These are phyloP conservation scores for Daktulosphaira vitifoliae DNA, from an alignment of 1,140 invertebrate genomes.

Conservation along the genomic window DNA sequence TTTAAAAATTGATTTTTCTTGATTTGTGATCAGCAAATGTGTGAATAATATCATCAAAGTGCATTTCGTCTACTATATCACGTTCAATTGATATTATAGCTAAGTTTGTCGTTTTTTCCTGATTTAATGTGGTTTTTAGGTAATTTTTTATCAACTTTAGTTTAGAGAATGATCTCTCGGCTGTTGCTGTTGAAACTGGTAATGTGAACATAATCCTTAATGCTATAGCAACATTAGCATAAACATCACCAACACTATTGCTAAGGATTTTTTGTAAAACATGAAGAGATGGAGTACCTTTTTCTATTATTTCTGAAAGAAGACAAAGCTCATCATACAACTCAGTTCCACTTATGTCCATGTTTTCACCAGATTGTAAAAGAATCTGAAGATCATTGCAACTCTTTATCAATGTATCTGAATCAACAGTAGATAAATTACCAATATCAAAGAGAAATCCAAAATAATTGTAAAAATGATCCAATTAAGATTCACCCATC, in stretches of 20 bases:
- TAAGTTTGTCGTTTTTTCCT: not conserved
- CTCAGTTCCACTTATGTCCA: not conserved
- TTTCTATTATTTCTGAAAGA: constrained; percentile 17
- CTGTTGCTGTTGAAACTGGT: not conserved
- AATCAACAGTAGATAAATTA: too few relatives aligned
- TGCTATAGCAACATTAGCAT: constrained; percentile 1
- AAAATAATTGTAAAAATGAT: too few relatives aligned
- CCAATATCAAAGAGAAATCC: too few relatives aligned
- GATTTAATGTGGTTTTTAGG: not conserved
- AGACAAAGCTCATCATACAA: constrained; percentile 8
- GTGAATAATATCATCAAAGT: too few relatives aligned
- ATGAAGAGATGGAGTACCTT: not conserved
- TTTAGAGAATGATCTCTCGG: not conserved
- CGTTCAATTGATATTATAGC: constrained; percentile 4
- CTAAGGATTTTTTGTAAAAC: constrained; percentile 13
- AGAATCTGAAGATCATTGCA: not conserved
- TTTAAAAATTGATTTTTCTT: too few relatives aligned
- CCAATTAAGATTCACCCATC: too few relatives aligned
- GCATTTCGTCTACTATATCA: constrained; percentile 3
- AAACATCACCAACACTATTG: constrained; percentile 1
- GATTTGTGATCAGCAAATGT: too few relatives aligned
- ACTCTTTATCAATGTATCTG: too few relatives aligned
- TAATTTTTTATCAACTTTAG: constrained; percentile 5
- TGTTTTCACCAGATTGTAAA: not conserved
- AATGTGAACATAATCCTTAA: not conserved